Conservation (phyloP, 2,888 invertebrate genomes). For the Crematogaster levior region DNA sequence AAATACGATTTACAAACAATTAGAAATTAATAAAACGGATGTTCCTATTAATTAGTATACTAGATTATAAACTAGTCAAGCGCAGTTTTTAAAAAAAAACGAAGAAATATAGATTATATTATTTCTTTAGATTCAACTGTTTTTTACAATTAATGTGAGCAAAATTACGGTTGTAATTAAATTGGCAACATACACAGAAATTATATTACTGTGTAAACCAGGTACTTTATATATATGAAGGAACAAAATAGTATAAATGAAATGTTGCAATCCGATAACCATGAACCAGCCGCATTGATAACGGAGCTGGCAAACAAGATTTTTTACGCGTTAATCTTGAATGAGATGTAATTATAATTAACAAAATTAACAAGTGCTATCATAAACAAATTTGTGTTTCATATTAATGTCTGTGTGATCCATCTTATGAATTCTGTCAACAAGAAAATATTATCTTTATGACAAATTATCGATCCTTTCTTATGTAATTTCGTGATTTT, state of each 20-base stretch:
- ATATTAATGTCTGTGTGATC: neutral
- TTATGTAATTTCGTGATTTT: conserved; percentile 8
- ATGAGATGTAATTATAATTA: conserved; percentile 48
- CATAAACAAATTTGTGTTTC: conserved; percentile 22
- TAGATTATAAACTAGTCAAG: neutral
- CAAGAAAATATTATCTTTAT: conserved; percentile 12
- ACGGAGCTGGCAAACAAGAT: conserved; percentile 39
- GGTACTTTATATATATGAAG: conserved; percentile 9
- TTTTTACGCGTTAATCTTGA: conserved; percentile 40
- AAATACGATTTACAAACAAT: conserved; percentile 23
- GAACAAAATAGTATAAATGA: conserved; percentile 20
- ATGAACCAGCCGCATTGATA: conserved; percentile 19
- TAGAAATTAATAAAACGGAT: conserved; percentile 2
- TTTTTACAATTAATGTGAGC: neutral
- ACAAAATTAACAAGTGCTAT: conserved; percentile 34
- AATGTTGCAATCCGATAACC: conserved; percentile 20
- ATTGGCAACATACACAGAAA: neutral
- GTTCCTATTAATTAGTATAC: conserved; percentile 18
- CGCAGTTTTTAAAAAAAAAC: neutral
- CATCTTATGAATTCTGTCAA: neutral
- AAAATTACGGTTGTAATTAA: neutral
- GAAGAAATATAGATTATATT: neutral
- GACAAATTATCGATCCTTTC: neutral
- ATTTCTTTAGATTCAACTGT: neutral
- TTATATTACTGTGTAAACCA: neutral